These are phyloP conservation scores for Pseudorectes ferrugineus DNA, from an alignment of 2,113 vertebrate genomes.

Conservation along the genomic window DNA sequence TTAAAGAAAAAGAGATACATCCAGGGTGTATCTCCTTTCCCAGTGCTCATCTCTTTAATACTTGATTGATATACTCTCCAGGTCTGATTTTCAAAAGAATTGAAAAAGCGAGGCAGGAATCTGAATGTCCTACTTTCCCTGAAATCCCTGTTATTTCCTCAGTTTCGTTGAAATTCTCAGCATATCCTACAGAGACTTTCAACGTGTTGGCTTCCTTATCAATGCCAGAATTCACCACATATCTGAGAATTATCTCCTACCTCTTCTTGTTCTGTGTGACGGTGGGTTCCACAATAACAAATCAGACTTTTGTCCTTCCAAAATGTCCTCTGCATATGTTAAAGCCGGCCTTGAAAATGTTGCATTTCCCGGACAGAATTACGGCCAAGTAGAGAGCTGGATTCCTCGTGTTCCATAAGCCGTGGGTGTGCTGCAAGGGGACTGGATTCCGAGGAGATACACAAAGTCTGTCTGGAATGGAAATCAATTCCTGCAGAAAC, in stretches of 20 bases:
- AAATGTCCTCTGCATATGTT: not conserved
- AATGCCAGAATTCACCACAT: not conserved
- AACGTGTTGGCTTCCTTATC: not conserved
- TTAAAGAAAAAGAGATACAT: not conserved
- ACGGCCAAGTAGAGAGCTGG: not conserved
- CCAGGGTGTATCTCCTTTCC: not conserved
- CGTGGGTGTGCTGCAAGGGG: not conserved
- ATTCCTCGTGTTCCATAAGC: accelerated
- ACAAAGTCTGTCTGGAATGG: not conserved
- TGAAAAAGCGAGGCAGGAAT: not conserved
- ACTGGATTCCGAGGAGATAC: not conserved
- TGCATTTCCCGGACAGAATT: not conserved
- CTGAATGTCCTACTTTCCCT: not conserved
- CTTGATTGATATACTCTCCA: not conserved
- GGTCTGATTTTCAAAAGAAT: not conserved
- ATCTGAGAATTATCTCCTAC: not conserved
- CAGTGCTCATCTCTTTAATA: not conserved
- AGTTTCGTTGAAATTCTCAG: not conserved
- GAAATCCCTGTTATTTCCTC: not conserved
- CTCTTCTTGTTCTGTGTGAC: not conserved
- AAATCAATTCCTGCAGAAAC: not conserved
- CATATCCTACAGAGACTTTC: not conserved
- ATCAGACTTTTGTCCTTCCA: not conserved
- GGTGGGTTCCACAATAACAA: not conserved
- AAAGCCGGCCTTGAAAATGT: not conserved